Base-by-base conservation (phyloP, 1,140 invertebrate genomes). In the Antheraea pernyi region DNA sequence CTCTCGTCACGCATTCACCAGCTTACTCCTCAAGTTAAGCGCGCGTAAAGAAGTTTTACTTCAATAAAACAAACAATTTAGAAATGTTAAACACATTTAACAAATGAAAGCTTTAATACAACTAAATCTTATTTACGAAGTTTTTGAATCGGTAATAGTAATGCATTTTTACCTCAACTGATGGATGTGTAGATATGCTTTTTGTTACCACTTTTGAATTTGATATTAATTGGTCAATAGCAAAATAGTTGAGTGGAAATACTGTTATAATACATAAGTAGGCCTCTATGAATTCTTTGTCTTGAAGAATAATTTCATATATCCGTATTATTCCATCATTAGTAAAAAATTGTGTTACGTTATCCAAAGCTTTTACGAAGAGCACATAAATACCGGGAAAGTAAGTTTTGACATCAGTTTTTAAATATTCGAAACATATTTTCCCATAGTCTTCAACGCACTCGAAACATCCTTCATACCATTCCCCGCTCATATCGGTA, bases 151-250 rank as follows among this genome's bases (percentile, higher is more conserved):
- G n/a, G 53, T 73, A 48, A 72, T 82, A 79, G 70, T 77, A 86
- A 73, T 88, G 85, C 73, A 88, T 84, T 73, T 81, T 78, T 39
- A 88, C 72, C 74, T 88, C 85, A 18, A 74, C 62, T 8, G 81
- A 83, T 19, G 82, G 71, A 37, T 85, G 78, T 37, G 53, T 79
- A 63, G 19, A 75, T 65, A 61, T 74, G 19, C 16, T 62, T 70
- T 22, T 69, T 59, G n/a, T 75, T 67, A 19, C 58, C 18, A 19
- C 22, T 22, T 30, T 72, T 64, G 8, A 73, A 39, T 65, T 68
- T 71, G 3, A 16, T 19, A 6, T 16, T 65, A 13, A 39, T 19
- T 42, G 16, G 19, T 42, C 37, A 46, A 63, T 63, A 48, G 46
- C 16, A 53, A 13, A 13, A 18, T 71, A 11, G n/a, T 46, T 9